Evolutionary conservation across 2,113 vertebrate genomes (phyloP).

Genomic region (Myotis lucifugus): DNA sequence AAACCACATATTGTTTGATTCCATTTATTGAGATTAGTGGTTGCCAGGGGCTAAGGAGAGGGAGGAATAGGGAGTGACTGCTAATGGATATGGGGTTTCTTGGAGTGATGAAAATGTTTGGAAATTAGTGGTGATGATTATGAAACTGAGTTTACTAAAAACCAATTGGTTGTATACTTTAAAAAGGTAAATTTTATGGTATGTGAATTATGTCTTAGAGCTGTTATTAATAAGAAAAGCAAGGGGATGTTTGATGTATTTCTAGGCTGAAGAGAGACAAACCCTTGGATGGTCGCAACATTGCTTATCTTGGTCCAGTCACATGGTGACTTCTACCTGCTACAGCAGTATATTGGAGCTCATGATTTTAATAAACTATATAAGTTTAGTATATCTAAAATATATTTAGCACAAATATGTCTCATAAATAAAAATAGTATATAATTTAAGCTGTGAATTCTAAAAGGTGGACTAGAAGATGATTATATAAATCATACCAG

Average conservation of each 20-base stretch:
- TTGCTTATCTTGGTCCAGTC: constrained; percentile 2
- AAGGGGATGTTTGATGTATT: not conserved
- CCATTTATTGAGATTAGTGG: not conserved
- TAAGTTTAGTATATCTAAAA: not conserved
- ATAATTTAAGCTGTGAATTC: constrained; percentile 34
- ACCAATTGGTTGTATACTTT: not conserved
- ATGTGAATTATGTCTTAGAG: not conserved
- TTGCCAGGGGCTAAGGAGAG: not conserved
- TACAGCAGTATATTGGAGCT: not conserved
- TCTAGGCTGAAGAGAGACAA: not conserved
- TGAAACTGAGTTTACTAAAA: constrained; percentile 36
- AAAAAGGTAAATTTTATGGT: constrained; percentile 34
- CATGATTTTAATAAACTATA: not conserved
- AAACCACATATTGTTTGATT: not conserved
- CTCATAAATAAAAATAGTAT: constrained; percentile 7
- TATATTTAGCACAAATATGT: not conserved
- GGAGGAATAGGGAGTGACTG: too few relatives aligned
- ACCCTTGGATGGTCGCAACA: not conserved
- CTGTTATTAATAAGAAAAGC: not conserved
- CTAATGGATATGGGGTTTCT: not conserved
- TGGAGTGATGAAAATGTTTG: not conserved
- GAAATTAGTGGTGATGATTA: not conserved
- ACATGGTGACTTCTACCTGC: not conserved
- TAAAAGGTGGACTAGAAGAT: not conserved
- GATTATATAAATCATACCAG: not conserved